Evolutionary conservation across 2,888 invertebrate genomes (phyloP), one percentile per base, ranked within the genome.

Genomic region (Lasioglossum leucozonium): DNA sequence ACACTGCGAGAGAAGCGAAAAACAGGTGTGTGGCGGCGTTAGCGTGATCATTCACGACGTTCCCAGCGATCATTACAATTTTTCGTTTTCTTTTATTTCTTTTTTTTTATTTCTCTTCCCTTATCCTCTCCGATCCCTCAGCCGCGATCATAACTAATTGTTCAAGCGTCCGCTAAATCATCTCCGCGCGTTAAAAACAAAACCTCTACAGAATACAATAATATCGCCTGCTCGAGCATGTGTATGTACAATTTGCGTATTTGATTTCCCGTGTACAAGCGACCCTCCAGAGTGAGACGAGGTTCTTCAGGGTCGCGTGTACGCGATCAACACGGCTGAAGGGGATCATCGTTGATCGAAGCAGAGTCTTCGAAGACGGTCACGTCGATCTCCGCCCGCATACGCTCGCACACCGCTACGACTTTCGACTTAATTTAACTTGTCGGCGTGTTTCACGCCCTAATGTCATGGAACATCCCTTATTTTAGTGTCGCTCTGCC

Each of bases 391-490:
- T 72, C 22, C 34, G 22, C 34, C 22, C 84, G 81, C 90, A 84
- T 87, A 79, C 87, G 87, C 77, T 77, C 79, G 34, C 58, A 37
- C 65, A 62, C 83, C 86, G 37, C 87, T 89, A 90, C 85, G 88
- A 89, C 76, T 34, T 65, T 72, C 67, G 58, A 80, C 78, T 86
- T 86, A 86, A 69, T 78, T 69, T 69, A 72, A 69, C 58, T 67
- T 34, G 26, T 76, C 78, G 78, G 86, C 89, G 89, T n/a, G 30
- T 30, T 67, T 91, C 92, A 91, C 91, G 87, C 87, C 89, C 88
- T 93, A 92, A 93, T 93, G 93, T 93, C 93, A 93, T 94, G 94
- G 92, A 93, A 93, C 91, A 92, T 92, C 87, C 87, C 91, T 89
- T 88, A 85, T 86, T 69, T 69, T 69, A 69, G 72, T 86, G 79